These are phyloP conservation scores for Sarcophilus harrisii DNA, from an alignment of 2,797 vertebrate genomes.

Conservation along the genomic window DNA sequence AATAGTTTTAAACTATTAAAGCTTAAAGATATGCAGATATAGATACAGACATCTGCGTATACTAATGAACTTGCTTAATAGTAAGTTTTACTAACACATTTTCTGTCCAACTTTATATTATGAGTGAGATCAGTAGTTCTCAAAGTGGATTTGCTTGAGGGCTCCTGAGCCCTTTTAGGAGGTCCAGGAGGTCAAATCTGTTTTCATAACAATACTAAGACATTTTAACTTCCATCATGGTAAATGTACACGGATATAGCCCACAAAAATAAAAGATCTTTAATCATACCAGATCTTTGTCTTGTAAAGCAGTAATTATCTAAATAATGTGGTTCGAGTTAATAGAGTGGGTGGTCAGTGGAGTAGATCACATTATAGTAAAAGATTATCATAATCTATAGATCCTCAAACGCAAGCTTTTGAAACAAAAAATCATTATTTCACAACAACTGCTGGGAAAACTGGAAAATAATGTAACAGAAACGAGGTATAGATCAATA, in stretches of 20 bases:
- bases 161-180: neutral
- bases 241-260: neutral
- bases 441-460: neutral
- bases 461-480: neutral
- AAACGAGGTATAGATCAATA: neutral
- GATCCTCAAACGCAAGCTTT: neutral
- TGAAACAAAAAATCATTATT: neutral
- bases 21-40: neutral
- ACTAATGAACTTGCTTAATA: neutral
- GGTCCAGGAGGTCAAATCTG: neutral
- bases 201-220: neutral
- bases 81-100: neutral
- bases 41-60: neutral
- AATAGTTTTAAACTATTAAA: neutral
- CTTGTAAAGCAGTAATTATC: neutral
- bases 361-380: neutral
- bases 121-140: neutral
- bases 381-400: neutral
- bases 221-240: neutral
- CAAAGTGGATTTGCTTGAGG: neutral
- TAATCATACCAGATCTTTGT: neutral
- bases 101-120: neutral
- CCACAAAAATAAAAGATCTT: neutral
- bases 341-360: neutral
- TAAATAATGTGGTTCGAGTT: neutral